Conservation (phyloP, 1,140 invertebrate genomes). For the Babylonia areolata region DNA sequence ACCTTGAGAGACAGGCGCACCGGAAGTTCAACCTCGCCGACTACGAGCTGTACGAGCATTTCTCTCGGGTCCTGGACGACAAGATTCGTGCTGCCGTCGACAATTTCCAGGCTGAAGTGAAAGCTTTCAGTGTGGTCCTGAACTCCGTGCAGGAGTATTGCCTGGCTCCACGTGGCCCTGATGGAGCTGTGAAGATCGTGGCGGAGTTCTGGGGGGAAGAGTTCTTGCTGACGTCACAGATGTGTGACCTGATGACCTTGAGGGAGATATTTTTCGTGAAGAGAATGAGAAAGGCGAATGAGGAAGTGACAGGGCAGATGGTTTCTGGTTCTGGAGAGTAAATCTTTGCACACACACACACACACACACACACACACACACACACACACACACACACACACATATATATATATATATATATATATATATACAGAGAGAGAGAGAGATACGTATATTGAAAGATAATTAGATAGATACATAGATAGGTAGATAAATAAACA, state of each 20-base stretch:
- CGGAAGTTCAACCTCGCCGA: not conserved
- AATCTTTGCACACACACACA: too few relatives aligned
- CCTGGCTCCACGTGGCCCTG: not conserved
- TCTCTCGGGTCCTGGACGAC: not conserved
- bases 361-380: too few relatives aligned
- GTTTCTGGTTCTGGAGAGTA: too few relatives aligned
- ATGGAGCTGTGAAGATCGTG: not conserved
- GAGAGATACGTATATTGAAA: too few relatives aligned
- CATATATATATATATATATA: too few relatives aligned
- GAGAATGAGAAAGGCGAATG: not conserved
- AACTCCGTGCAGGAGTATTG: not conserved
- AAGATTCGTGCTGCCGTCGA: not conserved
- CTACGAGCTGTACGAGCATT: constrained; percentile 29
- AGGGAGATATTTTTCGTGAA: not conserved
- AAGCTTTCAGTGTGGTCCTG: not conserved
- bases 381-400: too few relatives aligned
- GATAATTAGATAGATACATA: too few relatives aligned
- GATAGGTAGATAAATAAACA: too few relatives aligned
- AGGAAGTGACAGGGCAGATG: too few relatives aligned
- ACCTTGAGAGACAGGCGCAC: constrained; percentile 1
- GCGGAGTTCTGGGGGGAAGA: constrained; percentile 1
- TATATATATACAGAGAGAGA: too few relatives aligned
- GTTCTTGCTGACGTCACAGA: not conserved
- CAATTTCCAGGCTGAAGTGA: constrained; percentile 7
- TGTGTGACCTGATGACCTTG: not conserved